phyloP scores from a whole-genome alignment of 23 tunicate genomes.

The Ascidia mentula region DNA sequence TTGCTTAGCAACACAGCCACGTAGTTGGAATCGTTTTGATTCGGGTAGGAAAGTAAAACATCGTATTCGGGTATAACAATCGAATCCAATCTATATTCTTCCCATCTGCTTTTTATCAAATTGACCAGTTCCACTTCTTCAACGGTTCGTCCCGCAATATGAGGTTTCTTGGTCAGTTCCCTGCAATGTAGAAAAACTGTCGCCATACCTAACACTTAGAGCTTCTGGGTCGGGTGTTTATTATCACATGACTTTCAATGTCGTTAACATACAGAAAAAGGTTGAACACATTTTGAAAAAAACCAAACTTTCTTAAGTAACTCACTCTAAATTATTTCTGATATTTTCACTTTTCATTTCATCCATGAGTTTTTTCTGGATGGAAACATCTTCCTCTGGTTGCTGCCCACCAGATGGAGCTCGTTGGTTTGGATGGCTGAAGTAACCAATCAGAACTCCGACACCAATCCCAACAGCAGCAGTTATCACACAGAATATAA shows the following conservation, averaged over 20 bases:
- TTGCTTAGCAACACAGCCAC: slow-evolving; percentile 28
- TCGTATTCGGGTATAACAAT: slow-evolving; percentile 54
- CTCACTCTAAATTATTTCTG: slow-evolving; percentile 25
- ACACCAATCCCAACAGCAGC: slow-evolving; percentile 31
- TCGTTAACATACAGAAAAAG: too few relatives aligned
- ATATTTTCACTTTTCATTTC: slow-evolving; percentile 28
- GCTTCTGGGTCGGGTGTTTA: too few relatives aligned
- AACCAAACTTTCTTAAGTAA: too few relatives aligned
- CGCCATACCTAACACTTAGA: too few relatives aligned
- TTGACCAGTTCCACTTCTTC: slow-evolving; percentile 63
- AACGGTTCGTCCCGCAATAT: slow-evolving; percentile 68
- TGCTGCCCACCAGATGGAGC: slow-evolving; percentile 3
- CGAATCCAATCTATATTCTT: slow-evolving; percentile 51
- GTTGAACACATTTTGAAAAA: too few relatives aligned
- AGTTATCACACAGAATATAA: slow-evolving; percentile 6
- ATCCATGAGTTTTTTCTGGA: slow-evolving; percentile 17
- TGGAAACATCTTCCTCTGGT: slow-evolving; percentile 28
- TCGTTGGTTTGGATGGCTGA: slow-evolving; percentile 14
- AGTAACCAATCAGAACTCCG: slow-evolving; percentile 51
- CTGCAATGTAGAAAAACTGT: too few relatives aligned
- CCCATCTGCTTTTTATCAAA: slow-evolving; percentile 45
- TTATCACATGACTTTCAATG: too few relatives aligned
- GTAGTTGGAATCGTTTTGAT: slow-evolving; percentile 64
- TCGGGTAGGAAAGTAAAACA: slow-evolving; percentile 82
- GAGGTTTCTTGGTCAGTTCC: slow-evolving; percentile 56